Evolutionary conservation across 2,113 vertebrate genomes (phyloP).

Genomic region (Solea senegalensis): DNA sequence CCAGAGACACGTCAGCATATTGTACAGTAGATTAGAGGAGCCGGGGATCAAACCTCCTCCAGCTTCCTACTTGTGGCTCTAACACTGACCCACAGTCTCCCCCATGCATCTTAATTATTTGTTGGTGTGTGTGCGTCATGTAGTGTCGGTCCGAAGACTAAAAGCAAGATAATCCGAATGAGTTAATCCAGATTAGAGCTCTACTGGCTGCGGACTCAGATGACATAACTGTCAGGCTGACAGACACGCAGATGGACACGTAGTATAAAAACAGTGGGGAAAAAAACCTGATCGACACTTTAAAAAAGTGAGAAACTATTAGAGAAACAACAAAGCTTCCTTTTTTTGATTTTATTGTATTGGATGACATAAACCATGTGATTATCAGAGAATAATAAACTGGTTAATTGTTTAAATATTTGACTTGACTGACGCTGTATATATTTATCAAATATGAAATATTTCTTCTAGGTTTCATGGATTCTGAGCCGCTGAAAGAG

Average conservation of each 20-base stretch:
- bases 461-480: constrained; percentile 85
- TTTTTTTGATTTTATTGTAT: no score
- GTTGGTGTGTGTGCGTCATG: constrained; percentile 19
- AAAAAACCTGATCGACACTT: not conserved
- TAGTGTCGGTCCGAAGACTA: constrained; percentile 42
- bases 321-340: no score
- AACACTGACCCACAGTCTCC: no score
- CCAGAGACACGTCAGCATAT: no score
- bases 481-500: constrained; percentile 86
- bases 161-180: constrained; percentile 63
- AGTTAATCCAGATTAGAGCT: constrained; percentile 72
- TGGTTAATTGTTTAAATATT: no score
- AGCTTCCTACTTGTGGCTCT: no score
- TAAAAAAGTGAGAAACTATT: not conserved
- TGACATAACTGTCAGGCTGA: constrained; percentile 57
- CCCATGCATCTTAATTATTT: not conserved
- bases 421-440: not conserved
- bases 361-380: no score
- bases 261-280: not conserved
- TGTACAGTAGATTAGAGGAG: no score
- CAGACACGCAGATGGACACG: constrained; percentile 3
- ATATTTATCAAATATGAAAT: not conserved
- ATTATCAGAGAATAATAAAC: no score
- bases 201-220: constrained; percentile 33
- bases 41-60: no score